Percentiles rank a stretch among this genome's conserved stretches.
phyloP scores from a whole-genome alignment of 2,888 invertebrate species.

The Flexamia atlantica region DNA sequence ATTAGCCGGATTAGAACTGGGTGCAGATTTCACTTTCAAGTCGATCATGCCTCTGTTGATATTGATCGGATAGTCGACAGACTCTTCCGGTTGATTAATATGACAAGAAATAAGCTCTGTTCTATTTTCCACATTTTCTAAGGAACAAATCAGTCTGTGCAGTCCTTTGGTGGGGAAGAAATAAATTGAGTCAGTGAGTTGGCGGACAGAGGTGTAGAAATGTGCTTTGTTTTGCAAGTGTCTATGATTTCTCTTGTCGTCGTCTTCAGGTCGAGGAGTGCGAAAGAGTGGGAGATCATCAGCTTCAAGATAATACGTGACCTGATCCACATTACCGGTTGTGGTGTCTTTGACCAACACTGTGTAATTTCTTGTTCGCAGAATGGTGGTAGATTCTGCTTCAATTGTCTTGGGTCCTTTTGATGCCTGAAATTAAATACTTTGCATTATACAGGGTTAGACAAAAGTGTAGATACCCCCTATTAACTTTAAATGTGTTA shows the following conservation, averaged over 20 bases:
- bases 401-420: conserved; percentile 67
- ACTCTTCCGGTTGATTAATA: conserved; percentile 51
- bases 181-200: conserved; percentile 77
- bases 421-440: conserved; percentile 65
- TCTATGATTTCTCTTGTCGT: conserved; percentile 63
- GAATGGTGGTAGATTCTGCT: conserved; percentile 72
- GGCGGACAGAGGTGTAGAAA: conserved; percentile 74
- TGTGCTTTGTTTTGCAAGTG: conserved; percentile 66
- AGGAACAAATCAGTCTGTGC: conserved; percentile 71
- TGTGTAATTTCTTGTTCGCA: conserved; percentile 78
- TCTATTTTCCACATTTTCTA: conserved; percentile 35
- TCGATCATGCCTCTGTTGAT: conserved; percentile 53
- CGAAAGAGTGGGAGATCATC: conserved; percentile 67
- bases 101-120: conserved; percentile 51
- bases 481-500: too few relatives aligned
- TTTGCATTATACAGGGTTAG: too few relatives aligned
- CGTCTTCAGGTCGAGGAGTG: conserved; percentile 53
- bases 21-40: conserved; percentile 60
- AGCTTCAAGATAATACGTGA: conserved; percentile 66
- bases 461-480: too few relatives aligned
- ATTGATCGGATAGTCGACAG: conserved; percentile 2
- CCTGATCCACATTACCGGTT: conserved; percentile 63
- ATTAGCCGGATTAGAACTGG: conserved; percentile 48
- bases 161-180: conserved; percentile 82
- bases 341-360: conserved; percentile 72